phyloP scores from a whole-genome alignment of 1,140 invertebrate genomes.

The Nymphalis io region DNA sequence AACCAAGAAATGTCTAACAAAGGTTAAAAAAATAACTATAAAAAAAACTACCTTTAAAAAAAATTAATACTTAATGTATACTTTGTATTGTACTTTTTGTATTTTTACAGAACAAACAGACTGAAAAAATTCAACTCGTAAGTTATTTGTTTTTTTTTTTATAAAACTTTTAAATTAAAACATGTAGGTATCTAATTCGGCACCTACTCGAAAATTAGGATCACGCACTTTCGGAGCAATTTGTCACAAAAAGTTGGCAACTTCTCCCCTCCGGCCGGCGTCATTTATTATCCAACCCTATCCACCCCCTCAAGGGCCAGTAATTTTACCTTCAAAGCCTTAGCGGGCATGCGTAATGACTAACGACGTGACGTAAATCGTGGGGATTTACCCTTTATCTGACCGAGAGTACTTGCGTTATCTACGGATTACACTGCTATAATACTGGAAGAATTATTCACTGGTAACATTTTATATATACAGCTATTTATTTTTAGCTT shows the following conservation, averaged over 20 bases:
- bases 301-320: slow-evolving; percentile 59
- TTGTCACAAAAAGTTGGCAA: slow-evolving; percentile 75
- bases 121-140: no score
- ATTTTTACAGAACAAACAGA: no score
- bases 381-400: slow-evolving; percentile 64
- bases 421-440: slow-evolving; percentile 9
- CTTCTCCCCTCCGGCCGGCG: slow-evolving; percentile 54
- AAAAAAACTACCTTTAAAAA: no score
- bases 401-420: slow-evolving; percentile 38
- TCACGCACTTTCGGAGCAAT: slow-evolving; percentile 67
- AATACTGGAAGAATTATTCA: slow-evolving; percentile 2
- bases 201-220: slow-evolving; percentile 46
- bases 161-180: slow-evolving; percentile 10
- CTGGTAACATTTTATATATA: not conserved
- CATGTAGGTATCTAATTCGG: slow-evolving; percentile 28
- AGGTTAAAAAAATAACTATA: not conserved
- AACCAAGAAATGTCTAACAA: not conserved
- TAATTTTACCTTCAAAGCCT: slow-evolving; percentile 74
- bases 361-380: slow-evolving; percentile 71
- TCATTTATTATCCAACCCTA: slow-evolving; percentile 69
- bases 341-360: slow-evolving; percentile 71
- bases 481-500: not conserved
- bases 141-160: not conserved
- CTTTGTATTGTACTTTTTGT: no score
- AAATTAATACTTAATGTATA: no score